Conservation (phyloP, 1,140 invertebrate species). For the Drosophila burlai region DNA sequence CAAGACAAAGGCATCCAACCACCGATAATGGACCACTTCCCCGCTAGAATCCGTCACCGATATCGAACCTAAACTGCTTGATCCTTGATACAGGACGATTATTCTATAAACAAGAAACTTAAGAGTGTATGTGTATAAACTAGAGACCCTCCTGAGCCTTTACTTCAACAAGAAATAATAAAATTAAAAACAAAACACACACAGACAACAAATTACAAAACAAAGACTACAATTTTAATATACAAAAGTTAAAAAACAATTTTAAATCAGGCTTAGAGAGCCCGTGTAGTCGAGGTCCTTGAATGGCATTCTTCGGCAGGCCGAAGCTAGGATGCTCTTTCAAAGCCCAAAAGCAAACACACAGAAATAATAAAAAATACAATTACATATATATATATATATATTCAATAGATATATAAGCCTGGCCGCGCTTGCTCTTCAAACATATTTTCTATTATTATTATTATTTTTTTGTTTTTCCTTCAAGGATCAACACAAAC, state of each 20-base stretch:
- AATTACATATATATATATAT: conserved; percentile 26
- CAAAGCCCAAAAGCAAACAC: conserved; percentile 17
- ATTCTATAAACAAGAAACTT: conserved; percentile 19
- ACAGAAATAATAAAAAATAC: conserved; percentile 20
- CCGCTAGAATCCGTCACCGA: conserved; percentile 24
- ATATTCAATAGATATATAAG: conserved; percentile 27
- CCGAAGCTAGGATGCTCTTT: conserved; percentile 68
- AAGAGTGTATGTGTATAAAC: conserved; percentile 25
- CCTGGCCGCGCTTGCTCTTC: conserved; percentile 31
- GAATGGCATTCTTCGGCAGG: conserved; percentile 70
- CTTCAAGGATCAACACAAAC: conserved; percentile 5
- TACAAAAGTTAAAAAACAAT: conserved; percentile 20
- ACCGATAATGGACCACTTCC: conserved; percentile 52
- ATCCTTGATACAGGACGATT: conserved; percentile 5
- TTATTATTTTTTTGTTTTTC: background rate
- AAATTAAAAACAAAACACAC: background rate
- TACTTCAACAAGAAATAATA: conserved; percentile 23
- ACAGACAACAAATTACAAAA: conserved; percentile 29
- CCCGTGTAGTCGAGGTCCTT: conserved; percentile 13
- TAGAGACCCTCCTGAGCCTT: conserved; percentile 50
- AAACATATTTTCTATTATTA: conserved; percentile 6
- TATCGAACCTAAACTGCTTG: conserved; percentile 13
- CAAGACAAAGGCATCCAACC: conserved; percentile 44
- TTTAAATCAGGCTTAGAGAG: conserved; percentile 25
- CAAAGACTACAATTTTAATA: conserved; percentile 58